Conservation (phyloP, 1,140 invertebrate genomes). For the Pseudomyrmex dendroicus region DNA sequence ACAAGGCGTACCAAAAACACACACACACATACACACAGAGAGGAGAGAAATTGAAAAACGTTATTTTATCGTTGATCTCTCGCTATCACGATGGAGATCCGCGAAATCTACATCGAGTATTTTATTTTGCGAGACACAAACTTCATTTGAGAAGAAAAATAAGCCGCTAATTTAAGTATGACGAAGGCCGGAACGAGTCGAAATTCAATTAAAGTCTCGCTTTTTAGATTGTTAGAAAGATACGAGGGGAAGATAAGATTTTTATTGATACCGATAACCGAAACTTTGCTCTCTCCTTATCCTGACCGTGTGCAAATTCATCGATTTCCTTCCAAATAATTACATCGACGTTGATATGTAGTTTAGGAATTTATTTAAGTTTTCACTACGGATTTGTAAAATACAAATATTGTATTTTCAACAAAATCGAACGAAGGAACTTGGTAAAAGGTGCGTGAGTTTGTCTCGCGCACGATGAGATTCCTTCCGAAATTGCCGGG, state of each 20-base stretch:
- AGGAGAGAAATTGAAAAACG: not conserved
- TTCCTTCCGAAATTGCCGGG: not conserved
- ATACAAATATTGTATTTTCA: not conserved
- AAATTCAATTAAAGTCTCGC: not conserved
- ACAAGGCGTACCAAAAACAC: not conserved
- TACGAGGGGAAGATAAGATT: not conserved
- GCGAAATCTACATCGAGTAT: not conserved
- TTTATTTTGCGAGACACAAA: not conserved
- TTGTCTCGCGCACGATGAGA: too few species aligned
- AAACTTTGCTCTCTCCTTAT: too few species aligned
- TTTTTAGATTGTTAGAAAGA: not conserved
- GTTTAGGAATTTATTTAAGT: too few species aligned
- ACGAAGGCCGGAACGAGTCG: too few species aligned
- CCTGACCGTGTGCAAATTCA: too few species aligned
- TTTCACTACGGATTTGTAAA: too few species aligned
- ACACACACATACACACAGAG: not conserved
- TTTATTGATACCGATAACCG: not conserved
- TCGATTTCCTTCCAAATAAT: too few species aligned
- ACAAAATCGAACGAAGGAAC: not conserved
- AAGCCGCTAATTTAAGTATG: not conserved
- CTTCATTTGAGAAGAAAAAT: not conserved
- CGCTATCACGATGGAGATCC: not conserved
- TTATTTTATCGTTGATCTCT: conserved; percentile 8
- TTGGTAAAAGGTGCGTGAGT: too few species aligned
- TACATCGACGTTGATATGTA: too few species aligned